These are phyloP conservation scores for Branchinecta lynchi DNA, from an alignment of 1,140 invertebrate genomes.

Conservation along the genomic window DNA sequence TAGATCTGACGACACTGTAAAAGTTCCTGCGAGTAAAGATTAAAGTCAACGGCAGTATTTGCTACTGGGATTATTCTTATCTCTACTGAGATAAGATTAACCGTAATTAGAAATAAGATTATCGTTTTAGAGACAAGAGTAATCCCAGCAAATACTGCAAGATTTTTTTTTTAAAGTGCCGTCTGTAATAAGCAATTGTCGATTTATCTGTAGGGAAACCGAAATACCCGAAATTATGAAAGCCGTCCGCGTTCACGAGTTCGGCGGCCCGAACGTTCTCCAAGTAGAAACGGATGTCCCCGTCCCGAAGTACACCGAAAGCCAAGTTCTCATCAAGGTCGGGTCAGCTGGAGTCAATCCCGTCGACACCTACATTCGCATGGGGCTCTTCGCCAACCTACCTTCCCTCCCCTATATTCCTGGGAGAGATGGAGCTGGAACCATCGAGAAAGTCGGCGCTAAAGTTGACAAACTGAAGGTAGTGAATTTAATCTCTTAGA, in stretches of 20 bases:
- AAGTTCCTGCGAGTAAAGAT: too few relatives aligned
- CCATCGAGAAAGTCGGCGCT: slow-evolving; percentile 35
- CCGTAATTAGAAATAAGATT: too few relatives aligned
- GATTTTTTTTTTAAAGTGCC: too few relatives aligned
- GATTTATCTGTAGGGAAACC: neutral
- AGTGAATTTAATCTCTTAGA: slow-evolving; percentile 16
- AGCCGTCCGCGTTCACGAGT: slow-evolving; percentile 30
- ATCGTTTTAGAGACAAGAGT: too few relatives aligned
- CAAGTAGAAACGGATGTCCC: slow-evolving; percentile 28
- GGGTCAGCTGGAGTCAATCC: slow-evolving; percentile 40
- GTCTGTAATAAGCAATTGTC: neutral
- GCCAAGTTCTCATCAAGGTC: slow-evolving; percentile 36
- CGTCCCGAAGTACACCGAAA: slow-evolving; percentile 27
- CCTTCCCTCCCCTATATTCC: slow-evolving; percentile 39
- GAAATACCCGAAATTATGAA: slow-evolving; percentile 26
- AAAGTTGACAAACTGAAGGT: slow-evolving; percentile 35
- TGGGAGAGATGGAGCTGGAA: slow-evolving; percentile 39
- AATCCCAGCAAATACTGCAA: too few relatives aligned
- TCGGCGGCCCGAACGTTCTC: slow-evolving; percentile 31
- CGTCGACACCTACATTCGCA: slow-evolving; percentile 43
- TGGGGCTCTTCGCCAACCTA: slow-evolving; percentile 32
- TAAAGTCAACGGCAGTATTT: too few relatives aligned
- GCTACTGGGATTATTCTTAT: too few relatives aligned
- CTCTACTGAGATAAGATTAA: too few relatives aligned
- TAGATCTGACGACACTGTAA: too few relatives aligned